Conservation (phyloP, 2,888 invertebrate genomes). For the Agrotis ipsilon region DNA sequence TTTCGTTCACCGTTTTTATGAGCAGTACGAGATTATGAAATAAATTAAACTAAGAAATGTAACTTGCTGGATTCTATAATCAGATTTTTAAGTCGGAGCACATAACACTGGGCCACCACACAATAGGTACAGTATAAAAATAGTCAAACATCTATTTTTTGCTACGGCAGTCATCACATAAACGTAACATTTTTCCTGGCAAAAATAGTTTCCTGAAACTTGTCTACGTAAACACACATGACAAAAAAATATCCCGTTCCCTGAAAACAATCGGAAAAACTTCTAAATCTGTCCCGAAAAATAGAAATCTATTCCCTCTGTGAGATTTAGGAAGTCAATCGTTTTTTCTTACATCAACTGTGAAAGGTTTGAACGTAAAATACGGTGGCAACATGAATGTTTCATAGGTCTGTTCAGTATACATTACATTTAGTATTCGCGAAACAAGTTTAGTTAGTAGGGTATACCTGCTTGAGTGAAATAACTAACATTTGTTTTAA, state of each 20-base stretch:
- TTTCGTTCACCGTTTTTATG: too few relatives aligned
- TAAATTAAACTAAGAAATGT: too few relatives aligned
- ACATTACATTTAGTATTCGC: conserved; percentile 42
- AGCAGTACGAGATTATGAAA: too few relatives aligned
- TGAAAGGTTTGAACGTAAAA: conserved; percentile 37
- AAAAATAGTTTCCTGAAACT: background rate
- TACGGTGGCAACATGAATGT: conserved; percentile 52
- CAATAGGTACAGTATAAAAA: too few relatives aligned
- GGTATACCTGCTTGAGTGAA: conserved; percentile 14
- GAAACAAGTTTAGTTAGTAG: conserved; percentile 40
- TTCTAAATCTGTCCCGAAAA: conserved; percentile 27
- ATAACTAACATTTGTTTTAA: conserved; percentile 20
- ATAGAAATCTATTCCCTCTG: conserved; percentile 34
- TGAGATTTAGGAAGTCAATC: conserved; percentile 45
- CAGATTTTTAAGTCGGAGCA: too few relatives aligned
- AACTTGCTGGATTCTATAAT: too few relatives aligned
- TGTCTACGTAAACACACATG: conserved; percentile 19
- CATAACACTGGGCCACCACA: too few relatives aligned
- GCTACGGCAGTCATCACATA: background rate
- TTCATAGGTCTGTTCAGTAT: conserved; percentile 51
- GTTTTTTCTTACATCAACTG: conserved; percentile 36
- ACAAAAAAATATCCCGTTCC: conserved; percentile 13
- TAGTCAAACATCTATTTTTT: background rate
- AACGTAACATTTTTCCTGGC: background rate
- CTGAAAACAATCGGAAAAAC: conserved; percentile 22